Conservation (phyloP, 2,797 vertebrate genomes). For the Sebastes itinus region DNA sequence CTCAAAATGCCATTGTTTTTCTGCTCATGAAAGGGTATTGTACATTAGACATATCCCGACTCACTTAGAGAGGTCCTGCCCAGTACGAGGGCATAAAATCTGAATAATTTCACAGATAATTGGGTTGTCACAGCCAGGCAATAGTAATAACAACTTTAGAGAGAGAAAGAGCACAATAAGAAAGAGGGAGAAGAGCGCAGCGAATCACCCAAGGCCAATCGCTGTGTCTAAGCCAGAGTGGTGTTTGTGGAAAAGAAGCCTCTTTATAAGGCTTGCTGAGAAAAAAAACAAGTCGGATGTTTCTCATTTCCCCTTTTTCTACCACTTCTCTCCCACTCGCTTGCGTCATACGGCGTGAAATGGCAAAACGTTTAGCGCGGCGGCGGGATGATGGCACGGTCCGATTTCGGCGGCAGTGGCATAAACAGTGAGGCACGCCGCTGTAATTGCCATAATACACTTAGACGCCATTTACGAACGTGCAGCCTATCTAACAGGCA, state of each 20-base stretch:
- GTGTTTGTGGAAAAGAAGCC: conserved; percentile 39
- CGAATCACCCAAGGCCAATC: conserved; percentile 53
- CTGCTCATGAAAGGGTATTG: conserved; percentile 9
- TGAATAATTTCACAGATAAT: conserved; percentile 71
- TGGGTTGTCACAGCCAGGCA: conserved; percentile 48
- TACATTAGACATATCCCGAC: not conserved
- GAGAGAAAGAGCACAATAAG: conserved; percentile 46
- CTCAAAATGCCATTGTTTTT: conserved; percentile 7
- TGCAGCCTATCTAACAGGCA: not conserved
- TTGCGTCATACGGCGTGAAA: conserved; percentile 10
- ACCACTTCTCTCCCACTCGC: not conserved
- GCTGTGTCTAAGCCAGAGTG: conserved; percentile 47
- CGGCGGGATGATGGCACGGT: not conserved
- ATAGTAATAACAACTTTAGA: conserved; percentile 60
- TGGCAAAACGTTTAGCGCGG: not conserved
- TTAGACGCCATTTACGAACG: not conserved
- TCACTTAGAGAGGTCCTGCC: conserved; percentile 25
- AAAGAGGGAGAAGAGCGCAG: conserved; percentile 22
- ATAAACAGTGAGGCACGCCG: not conserved
- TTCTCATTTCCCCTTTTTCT: conserved; percentile 25
- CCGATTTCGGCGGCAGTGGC: not conserved
- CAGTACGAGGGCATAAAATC: conserved; percentile 36
- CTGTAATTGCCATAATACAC: conserved; percentile 12
- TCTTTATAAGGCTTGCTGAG: conserved; percentile 27
- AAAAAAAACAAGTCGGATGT: not conserved